Conservation (phyloP, 1,140 invertebrate species). For the Musca vetustissima region DNA sequence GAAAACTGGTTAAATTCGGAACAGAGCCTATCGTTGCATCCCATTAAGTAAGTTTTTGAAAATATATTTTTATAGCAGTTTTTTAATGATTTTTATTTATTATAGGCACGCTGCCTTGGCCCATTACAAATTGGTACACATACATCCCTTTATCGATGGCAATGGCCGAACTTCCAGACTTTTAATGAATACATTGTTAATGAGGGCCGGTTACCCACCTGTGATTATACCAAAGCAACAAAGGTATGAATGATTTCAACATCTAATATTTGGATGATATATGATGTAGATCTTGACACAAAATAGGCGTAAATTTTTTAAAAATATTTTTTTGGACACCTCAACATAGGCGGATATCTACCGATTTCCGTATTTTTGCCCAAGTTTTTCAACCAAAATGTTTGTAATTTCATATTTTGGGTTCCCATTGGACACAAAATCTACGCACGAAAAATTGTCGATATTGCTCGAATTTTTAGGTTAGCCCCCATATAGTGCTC, state of each 20-base stretch:
- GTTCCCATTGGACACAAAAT: too few species aligned
- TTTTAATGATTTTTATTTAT: not conserved
- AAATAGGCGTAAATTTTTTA: too few species aligned
- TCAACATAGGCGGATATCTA: too few species aligned
- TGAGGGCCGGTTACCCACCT: slow-evolving; percentile 96
- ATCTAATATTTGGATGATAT: too few species aligned
- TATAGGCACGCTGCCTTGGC: slow-evolving; percentile 78
- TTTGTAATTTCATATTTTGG: too few species aligned
- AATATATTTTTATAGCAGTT: not conserved
- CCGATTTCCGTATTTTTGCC: too few species aligned
- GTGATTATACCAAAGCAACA: slow-evolving; percentile 94
- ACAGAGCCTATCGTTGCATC: slow-evolving; percentile 78
- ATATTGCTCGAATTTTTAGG: too few species aligned
- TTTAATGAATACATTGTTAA: slow-evolving; percentile 96
- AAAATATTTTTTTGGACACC: too few species aligned
- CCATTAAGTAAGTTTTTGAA: slow-evolving; percentile 67
- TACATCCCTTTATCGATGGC: slow-evolving; percentile 91
- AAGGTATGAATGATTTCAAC: slow-evolving; percentile 51
- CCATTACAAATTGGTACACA: slow-evolving; percentile 95
- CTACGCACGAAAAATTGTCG: too few species aligned
- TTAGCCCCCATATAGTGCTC: too few species aligned
- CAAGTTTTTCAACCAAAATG: too few species aligned
- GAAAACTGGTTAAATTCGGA: slow-evolving; percentile 89
- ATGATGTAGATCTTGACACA: too few species aligned
- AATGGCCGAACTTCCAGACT: slow-evolving; percentile 93